Evolutionary conservation across 2,888 invertebrate species (phyloP).

Genomic region (Gonocerus acuteangulatus): DNA sequence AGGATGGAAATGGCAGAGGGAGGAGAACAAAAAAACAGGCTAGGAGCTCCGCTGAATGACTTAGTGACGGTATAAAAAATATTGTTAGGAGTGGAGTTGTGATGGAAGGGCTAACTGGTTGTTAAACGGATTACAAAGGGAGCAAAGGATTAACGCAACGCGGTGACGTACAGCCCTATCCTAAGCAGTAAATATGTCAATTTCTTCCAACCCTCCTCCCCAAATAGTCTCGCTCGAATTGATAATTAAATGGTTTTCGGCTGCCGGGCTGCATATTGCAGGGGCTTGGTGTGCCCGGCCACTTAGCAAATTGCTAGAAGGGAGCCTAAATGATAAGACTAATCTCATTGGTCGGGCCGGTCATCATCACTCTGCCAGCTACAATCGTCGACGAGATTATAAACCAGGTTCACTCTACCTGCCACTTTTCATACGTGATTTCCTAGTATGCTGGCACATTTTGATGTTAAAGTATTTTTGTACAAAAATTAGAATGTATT

Average conservation of each 20-base stretch:
- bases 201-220: neutral
- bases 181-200: neutral
- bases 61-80: too few relatives aligned
- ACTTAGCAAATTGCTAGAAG: neutral
- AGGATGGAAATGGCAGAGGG: too few relatives aligned
- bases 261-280: constrained; percentile 29
- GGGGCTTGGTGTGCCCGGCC: neutral
- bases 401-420: too few relatives aligned
- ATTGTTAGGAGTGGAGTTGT: neutral
- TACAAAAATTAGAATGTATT: too few relatives aligned
- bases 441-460: too few relatives aligned
- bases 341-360: neutral
- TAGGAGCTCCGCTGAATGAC: too few relatives aligned
- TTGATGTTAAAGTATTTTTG: too few relatives aligned
- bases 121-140: neutral
- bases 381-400: too few relatives aligned
- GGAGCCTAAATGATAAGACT: neutral
- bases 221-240: constrained; percentile 3
- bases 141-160: neutral
- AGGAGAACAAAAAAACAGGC: too few relatives aligned
- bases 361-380: too few relatives aligned
- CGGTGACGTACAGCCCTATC: neutral
- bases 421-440: too few relatives aligned
- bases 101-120: neutral
- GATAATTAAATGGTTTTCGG: constrained; percentile 31